These are phyloP conservation scores for Agriopis aurantiaria DNA, from an alignment of 2,888 invertebrate genomes.

Conservation along the genomic window DNA sequence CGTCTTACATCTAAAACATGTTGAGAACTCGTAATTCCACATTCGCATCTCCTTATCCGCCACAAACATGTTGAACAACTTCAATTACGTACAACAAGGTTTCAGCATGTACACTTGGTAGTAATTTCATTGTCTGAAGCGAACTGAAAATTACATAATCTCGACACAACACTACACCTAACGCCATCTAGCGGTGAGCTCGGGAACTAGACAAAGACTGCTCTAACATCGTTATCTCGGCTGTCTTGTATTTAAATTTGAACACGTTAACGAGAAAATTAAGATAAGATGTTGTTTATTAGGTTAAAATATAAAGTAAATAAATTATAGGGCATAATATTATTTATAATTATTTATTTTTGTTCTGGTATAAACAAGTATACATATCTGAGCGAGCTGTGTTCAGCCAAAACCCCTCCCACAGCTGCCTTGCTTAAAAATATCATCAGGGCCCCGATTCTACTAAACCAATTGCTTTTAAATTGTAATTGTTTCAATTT, in stretches of 20 bases:
- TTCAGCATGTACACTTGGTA: slow-evolving; percentile 13
- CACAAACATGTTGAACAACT: slow-evolving; percentile 5
- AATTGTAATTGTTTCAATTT: too few species aligned
- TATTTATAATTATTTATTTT: too few species aligned
- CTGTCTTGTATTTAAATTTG: not conserved
- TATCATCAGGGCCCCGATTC: too few species aligned
- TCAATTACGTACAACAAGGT: slow-evolving; percentile 26
- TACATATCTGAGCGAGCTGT: too few species aligned
- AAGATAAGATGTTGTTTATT: not conserved
- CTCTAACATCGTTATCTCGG: slow-evolving; percentile 4
- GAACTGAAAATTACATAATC: slow-evolving; percentile 16
- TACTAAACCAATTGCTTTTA: too few species aligned
- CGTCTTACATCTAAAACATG: not conserved
- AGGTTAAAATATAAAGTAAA: not conserved
- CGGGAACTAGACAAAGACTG: slow-evolving; percentile 15
- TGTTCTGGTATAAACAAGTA: too few species aligned
- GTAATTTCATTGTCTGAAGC: slow-evolving; percentile 22
- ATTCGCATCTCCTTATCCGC: slow-evolving; percentile 10
- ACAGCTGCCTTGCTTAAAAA: too few species aligned
- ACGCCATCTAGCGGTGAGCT: slow-evolving; percentile 18
- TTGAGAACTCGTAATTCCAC: not conserved
- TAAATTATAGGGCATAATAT: not conserved
- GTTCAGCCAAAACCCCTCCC: too few species aligned
- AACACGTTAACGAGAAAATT: not conserved
- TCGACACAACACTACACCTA: slow-evolving; percentile 17